Conservation (phyloP, 2,797 vertebrate species). For the Eidolon dupreanum region DNA sequence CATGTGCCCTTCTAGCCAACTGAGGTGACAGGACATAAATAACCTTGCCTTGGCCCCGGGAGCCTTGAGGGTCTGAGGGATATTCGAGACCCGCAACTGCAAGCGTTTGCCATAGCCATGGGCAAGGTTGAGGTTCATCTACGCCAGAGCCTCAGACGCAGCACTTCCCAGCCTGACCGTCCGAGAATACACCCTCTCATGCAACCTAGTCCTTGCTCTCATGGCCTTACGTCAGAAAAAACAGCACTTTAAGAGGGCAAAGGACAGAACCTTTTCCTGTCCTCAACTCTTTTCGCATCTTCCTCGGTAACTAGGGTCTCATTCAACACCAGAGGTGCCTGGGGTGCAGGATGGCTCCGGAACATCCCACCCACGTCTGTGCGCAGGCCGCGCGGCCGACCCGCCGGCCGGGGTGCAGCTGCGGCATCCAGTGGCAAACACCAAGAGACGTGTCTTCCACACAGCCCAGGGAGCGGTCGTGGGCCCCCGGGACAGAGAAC, state of each 20-base stretch:
- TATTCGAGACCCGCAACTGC: not conserved
- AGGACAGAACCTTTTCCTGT: not conserved
- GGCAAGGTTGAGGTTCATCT: not conserved
- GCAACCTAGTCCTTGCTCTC: not conserved
- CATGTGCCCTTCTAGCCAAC: not conserved
- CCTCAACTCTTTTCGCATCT: not conserved
- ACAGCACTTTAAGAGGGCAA: not conserved
- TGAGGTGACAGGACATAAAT: not conserved
- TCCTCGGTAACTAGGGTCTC: not conserved
- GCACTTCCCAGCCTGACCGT: not conserved
- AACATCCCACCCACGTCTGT: not conserved
- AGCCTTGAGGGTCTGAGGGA: not conserved
- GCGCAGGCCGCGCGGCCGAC: not conserved
- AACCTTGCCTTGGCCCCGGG: not conserved
- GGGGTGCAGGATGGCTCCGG: not conserved
- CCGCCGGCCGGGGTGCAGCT: not conserved
- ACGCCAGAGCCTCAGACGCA: not conserved
- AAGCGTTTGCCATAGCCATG: not conserved
- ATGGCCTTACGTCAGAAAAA: not conserved
- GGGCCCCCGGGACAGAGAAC: not conserved
- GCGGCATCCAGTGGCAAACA: not conserved
- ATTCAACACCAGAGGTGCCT: not conserved
- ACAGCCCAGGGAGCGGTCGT: not conserved
- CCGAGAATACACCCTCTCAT: not conserved
- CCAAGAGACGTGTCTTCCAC: not conserved